Evolutionary conservation across 2,797 vertebrate species (phyloP).

Genomic region (Alouatta caraya): DNA sequence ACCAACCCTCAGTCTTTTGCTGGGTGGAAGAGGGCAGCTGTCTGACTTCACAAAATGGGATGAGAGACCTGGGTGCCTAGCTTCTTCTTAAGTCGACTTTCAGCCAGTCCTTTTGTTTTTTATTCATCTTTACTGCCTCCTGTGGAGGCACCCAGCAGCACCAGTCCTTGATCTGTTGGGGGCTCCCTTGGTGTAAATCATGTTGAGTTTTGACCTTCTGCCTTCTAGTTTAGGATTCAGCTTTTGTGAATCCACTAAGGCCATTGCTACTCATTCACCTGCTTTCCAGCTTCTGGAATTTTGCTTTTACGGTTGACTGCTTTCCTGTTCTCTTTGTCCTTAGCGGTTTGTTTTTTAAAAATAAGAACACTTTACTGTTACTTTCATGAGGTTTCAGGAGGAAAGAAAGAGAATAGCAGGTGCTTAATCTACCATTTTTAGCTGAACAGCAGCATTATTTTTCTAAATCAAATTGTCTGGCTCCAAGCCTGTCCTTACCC

Average conservation of each 20-base stretch:
- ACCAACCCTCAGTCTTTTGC: neutral
- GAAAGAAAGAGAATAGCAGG: neutral
- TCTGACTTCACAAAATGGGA: neutral
- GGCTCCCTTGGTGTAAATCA: neutral
- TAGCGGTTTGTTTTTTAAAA: neutral
- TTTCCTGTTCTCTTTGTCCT: neutral
- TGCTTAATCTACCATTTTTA: neutral
- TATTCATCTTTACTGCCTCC: neutral
- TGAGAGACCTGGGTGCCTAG: neutral
- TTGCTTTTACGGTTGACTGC: neutral
- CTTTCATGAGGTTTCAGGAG: neutral
- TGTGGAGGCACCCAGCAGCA: neutral
- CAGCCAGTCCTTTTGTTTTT: neutral
- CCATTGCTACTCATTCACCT: neutral
- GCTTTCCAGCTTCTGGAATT: neutral
- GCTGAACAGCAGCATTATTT: neutral
- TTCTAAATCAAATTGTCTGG: neutral
- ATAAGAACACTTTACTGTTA: neutral
- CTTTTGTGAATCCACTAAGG: neutral
- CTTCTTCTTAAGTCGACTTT: neutral
- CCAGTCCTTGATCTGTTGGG: neutral
- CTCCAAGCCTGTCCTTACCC: neutral
- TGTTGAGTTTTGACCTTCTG: neutral
- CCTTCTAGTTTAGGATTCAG: neutral
- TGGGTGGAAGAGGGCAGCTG: neutral